Conservation (phyloP, 2,888 invertebrate genomes). For the Ormyrus nitidulus region DNA sequence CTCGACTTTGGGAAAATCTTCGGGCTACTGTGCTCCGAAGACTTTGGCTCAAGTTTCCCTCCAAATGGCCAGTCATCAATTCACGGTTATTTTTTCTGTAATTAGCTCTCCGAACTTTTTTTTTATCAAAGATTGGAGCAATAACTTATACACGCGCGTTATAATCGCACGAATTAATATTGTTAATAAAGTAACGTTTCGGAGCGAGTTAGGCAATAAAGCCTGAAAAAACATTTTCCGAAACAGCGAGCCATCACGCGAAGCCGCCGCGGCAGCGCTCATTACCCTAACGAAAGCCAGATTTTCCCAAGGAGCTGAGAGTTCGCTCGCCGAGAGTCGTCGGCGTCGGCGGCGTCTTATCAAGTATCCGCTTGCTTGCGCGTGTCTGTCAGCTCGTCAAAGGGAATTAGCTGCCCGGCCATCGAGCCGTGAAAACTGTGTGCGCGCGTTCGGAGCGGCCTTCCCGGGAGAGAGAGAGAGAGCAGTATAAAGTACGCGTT, state of each 20-base stretch:
- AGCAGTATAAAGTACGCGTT: slow-evolving; percentile 37
- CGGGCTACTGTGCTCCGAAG: background rate
- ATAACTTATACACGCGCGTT: too few species aligned
- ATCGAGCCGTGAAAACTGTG: slow-evolving; percentile 65
- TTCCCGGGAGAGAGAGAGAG: too few species aligned
- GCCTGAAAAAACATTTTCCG: too few species aligned
- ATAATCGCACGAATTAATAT: too few species aligned
- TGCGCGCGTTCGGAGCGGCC: slow-evolving; percentile 43
- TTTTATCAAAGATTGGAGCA: too few species aligned
- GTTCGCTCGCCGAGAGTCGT: too few species aligned
- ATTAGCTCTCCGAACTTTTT: background rate
- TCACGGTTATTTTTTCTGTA: slow-evolving; percentile 16
- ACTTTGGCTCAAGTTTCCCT: slow-evolving; percentile 10
- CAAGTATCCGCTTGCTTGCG: slow-evolving; percentile 28
- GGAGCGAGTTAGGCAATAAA: too few species aligned
- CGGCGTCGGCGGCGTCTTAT: slow-evolving; percentile 29
- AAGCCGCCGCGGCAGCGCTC: too few species aligned
- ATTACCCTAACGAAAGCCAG: too few species aligned
- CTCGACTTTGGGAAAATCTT: slow-evolving; percentile 37
- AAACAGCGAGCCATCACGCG: too few species aligned
- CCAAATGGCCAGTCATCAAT: background rate
- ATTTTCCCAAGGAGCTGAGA: too few species aligned
- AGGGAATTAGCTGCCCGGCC: slow-evolving; percentile 65
- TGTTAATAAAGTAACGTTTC: too few species aligned
- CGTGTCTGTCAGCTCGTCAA: slow-evolving; percentile 67